These are phyloP conservation scores for Sylvicapra grimmia DNA, from an alignment of 2,113 vertebrate species.

Conservation along the genomic window DNA sequence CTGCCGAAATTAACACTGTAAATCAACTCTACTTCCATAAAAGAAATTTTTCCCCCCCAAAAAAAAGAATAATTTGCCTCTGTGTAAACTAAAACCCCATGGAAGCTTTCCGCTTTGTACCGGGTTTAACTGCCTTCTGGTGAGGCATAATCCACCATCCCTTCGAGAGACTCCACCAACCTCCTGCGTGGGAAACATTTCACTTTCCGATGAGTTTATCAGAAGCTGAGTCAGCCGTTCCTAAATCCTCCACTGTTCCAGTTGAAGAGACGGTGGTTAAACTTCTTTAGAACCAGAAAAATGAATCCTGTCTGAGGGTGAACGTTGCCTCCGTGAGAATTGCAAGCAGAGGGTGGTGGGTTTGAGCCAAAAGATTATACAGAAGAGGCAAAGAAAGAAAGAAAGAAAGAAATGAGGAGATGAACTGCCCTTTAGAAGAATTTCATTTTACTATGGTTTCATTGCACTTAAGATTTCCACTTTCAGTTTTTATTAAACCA, in stretches of 20 bases:
- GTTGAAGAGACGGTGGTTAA: too few relatives aligned
- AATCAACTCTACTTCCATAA: neutral
- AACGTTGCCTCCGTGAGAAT: fast-evolving
- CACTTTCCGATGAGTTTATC: fast-evolving
- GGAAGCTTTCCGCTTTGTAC: neutral
- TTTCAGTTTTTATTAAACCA: neutral
- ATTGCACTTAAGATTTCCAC: neutral
- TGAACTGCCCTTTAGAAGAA: neutral
- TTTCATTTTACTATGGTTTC: neutral
- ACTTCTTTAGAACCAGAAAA: fast-evolving
- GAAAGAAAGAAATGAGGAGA: neutral
- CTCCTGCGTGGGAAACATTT: too few relatives aligned
- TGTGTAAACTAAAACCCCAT: neutral
- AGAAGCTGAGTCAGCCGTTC: too few relatives aligned
- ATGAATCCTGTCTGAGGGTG: neutral
- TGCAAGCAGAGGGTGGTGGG: neutral
- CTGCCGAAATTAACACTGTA: neutral
- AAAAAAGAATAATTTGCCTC: neutral
- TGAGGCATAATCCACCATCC: neutral
- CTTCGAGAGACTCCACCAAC: neutral
- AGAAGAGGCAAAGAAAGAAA: too few relatives aligned
- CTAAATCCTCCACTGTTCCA: neutral
- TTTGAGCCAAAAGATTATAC: neutral
- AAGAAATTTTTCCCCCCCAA: neutral
- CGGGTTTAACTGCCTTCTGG: fast-evolving